These are phyloP conservation scores for Agrilus planipennis DNA, from an alignment of 1,140 invertebrate genomes.

Conservation along the genomic window DNA sequence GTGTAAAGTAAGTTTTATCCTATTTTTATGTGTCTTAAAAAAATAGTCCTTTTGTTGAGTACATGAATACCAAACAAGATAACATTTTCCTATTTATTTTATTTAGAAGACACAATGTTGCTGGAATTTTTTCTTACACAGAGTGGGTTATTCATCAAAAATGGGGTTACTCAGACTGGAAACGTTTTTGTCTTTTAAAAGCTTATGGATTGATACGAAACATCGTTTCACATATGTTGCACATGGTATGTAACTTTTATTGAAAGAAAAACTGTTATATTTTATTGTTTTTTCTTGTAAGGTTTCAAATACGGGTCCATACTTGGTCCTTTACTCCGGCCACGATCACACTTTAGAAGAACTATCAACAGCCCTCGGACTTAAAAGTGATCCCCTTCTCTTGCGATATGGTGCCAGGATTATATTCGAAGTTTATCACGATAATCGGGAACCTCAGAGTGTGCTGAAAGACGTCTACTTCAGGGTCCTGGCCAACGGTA, in stretches of 20 bases:
- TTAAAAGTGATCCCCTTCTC: slow-evolving; percentile 44
- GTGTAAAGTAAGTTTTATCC: slow-evolving; percentile 24
- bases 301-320: slow-evolving; percentile 57
- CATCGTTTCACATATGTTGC: slow-evolving; percentile 65
- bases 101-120: slow-evolving; percentile 55
- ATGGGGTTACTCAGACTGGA: slow-evolving; percentile 49
- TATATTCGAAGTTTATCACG: slow-evolving; percentile 67
- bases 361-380: slow-evolving; percentile 63
- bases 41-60: background rate
- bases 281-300: slow-evolving; percentile 8
- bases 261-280: background rate
- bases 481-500: slow-evolving; percentile 73
- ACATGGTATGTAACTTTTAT: slow-evolving; percentile 41
- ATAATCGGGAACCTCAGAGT: slow-evolving; percentile 30
- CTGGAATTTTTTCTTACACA: slow-evolving; percentile 58
- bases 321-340: slow-evolving; percentile 78
- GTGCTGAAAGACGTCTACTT: slow-evolving; percentile 62
- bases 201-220: slow-evolving; percentile 67
- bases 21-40: background rate
- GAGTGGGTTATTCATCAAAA: slow-evolving; percentile 61
- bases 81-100: slow-evolving; percentile 28
- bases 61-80: no score
- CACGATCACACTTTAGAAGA: slow-evolving; percentile 84
- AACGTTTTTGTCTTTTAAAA: slow-evolving; percentile 52
- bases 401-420: slow-evolving; percentile 73